Evolutionary conservation across 2,113 vertebrate genomes (phyloP).

Genomic region (Platycercus adscitus): DNA sequence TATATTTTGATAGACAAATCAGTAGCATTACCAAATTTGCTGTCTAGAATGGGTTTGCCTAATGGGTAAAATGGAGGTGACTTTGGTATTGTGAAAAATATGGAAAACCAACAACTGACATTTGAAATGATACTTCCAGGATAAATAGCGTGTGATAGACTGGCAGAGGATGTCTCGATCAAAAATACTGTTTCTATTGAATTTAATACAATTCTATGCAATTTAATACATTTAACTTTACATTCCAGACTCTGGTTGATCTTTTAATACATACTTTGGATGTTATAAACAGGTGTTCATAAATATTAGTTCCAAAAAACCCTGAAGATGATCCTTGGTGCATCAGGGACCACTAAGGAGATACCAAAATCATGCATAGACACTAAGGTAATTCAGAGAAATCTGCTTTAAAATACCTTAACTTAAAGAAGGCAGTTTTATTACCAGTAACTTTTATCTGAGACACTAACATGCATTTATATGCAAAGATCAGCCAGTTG

Average conservation of each 20-base stretch:
- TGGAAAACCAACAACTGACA: background rate
- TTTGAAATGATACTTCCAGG: background rate
- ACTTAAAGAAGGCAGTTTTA: background rate
- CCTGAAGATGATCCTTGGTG: background rate
- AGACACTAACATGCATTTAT: background rate
- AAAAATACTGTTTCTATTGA: slow-evolving; percentile 4
- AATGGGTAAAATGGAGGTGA: background rate
- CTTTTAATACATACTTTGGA: background rate
- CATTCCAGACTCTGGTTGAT: background rate
- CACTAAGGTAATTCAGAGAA: background rate
- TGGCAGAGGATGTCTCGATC: background rate
- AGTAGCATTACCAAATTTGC: background rate
- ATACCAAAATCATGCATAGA: background rate
- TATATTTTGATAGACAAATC: background rate
- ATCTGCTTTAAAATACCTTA: background rate
- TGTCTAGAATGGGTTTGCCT: slow-evolving; percentile 3
- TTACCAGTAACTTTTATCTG: background rate
- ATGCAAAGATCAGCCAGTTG: background rate
- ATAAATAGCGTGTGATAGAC: background rate
- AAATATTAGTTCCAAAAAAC: background rate
- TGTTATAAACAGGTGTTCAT: background rate
- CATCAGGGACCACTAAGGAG: background rate
- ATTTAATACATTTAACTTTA: slow-evolving; percentile 7
- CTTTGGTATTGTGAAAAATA: background rate
- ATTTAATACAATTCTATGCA: background rate